Conservation (phyloP, 2,113 vertebrate species). For the Caranx melampygus region DNA sequence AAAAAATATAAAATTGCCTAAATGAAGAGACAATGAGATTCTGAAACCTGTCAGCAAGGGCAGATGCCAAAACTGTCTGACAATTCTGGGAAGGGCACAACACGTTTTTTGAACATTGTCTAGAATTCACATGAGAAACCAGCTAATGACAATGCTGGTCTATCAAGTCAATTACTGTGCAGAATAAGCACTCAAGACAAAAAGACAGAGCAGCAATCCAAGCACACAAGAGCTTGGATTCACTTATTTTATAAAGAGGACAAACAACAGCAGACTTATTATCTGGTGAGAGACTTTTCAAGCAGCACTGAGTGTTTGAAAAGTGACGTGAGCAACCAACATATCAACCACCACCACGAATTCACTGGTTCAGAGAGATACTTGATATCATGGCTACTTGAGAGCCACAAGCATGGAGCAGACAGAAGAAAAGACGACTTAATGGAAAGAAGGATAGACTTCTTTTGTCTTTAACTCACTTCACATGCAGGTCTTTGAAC, state of each 20-base stretch:
- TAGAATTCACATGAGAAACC: too few species aligned
- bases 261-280: slow-evolving; percentile 4
- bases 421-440: background rate
- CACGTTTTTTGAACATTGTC: too few species aligned
- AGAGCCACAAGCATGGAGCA: background rate
- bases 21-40: too few species aligned
- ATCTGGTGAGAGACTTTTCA: slow-evolving; percentile 4
- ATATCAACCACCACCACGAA: slow-evolving; percentile 7
- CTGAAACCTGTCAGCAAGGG: too few species aligned
- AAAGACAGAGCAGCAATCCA: slow-evolving; percentile 15
- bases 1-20: too few species aligned
- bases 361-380: background rate
- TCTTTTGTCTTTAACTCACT: background rate
- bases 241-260: background rate
- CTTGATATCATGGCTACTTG: background rate
- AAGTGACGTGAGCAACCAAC: background rate
- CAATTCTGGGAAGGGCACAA: too few species aligned
- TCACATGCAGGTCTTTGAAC: background rate
- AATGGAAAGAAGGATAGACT: background rate
- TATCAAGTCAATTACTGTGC: background rate
- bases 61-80: too few species aligned
- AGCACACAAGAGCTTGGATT: background rate
- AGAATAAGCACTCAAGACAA: slow-evolving; percentile 10
- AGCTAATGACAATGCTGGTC: background rate
- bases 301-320: background rate